Percentiles rank a stretch among this genome's conserved stretches.
These are phyloP conservation scores for Sander vitreus DNA, from an alignment of 2,113 vertebrate genomes.

Conservation along the genomic window DNA sequence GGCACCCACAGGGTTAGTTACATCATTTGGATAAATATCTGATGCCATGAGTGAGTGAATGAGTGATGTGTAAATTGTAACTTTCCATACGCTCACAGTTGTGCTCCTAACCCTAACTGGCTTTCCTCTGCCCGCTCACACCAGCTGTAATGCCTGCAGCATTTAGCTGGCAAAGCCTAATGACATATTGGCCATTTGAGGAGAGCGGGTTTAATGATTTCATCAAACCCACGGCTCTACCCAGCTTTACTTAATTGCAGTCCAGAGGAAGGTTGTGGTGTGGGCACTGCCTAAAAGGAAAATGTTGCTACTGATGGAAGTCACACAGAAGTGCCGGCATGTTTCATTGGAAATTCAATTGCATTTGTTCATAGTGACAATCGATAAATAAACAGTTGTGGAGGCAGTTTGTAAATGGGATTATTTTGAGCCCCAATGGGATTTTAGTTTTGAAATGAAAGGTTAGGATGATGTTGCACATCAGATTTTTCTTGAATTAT, in stretches of 20 bases:
- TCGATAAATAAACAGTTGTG: constrained; percentile 6
- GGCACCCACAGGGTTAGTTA: constrained; percentile 3
- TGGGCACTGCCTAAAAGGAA: constrained; percentile 8
- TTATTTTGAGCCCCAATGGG: background rate
- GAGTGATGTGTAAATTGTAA: constrained; percentile 29
- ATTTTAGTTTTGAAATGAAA: background rate
- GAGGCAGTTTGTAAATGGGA: constrained; percentile 8
- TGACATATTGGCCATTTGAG: constrained; percentile 65
- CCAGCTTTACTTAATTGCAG: constrained; percentile 35
- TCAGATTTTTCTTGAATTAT: background rate
- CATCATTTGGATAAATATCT: constrained; percentile 55
- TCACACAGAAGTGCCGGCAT: background rate
- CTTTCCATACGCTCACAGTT: constrained; percentile 10
- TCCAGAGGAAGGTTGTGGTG: constrained; percentile 25
- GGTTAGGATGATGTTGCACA: background rate
- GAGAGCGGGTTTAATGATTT: constrained; percentile 64
- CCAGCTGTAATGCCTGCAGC: constrained; percentile 30
- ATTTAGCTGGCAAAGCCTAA: constrained; percentile 42
- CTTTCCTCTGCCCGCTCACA: background rate
- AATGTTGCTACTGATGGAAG: constrained; percentile 43
- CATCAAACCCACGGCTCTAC: constrained; percentile 8
- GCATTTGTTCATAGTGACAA: constrained; percentile 25
- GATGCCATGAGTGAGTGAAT: constrained; percentile 11
- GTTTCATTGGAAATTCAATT: constrained; percentile 17
- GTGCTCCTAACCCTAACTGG: constrained; percentile 14